Evolutionary conservation across 2,113 vertebrate species (phyloP).

Genomic region (Rana temporaria): DNA sequence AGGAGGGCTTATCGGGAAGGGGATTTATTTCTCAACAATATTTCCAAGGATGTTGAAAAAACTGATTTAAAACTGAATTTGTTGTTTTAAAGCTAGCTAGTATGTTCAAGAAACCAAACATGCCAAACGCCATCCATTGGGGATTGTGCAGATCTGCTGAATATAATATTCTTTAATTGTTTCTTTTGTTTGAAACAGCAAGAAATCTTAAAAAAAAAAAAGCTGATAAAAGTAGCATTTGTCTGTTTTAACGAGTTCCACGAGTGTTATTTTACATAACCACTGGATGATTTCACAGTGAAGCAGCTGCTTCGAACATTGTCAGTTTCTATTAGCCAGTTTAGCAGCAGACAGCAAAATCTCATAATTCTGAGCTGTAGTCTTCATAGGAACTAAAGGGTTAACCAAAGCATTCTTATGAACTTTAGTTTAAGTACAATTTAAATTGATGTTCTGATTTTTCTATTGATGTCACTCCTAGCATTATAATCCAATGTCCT

Average conservation of each 20-base stretch:
- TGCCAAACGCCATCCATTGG: neutral
- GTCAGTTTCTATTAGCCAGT: conserved; percentile 38
- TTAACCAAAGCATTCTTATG: conserved; percentile 8
- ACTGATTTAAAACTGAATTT: too few relatives aligned
- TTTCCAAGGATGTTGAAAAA: too few relatives aligned
- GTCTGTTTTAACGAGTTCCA: conserved; percentile 22
- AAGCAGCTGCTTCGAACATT: conserved; percentile 46
- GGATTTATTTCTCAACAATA: too few relatives aligned
- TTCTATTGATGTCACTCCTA: conserved; percentile 36
- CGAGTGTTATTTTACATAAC: conserved; percentile 50
- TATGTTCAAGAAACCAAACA: neutral
- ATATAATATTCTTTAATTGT: conserved; percentile 21
- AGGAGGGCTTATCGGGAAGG: too few relatives aligned
- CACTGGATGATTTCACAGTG: conserved; percentile 50
- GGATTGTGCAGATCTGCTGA: neutral
- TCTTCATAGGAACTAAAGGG: neutral
- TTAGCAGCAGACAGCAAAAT: conserved; percentile 20
- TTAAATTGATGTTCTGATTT: conserved; percentile 4
- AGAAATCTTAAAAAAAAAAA: neutral
- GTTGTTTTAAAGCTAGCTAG: neutral
- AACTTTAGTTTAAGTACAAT: conserved; percentile 18
- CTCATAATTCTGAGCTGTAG: conserved; percentile 22
- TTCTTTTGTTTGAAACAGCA: conserved; percentile 8
- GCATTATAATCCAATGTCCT: neutral
- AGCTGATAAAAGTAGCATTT: conserved; percentile 28